These are phyloP conservation scores for Drosophila falleni DNA, from an alignment of 2,888 invertebrate genomes.

Conservation along the genomic window DNA sequence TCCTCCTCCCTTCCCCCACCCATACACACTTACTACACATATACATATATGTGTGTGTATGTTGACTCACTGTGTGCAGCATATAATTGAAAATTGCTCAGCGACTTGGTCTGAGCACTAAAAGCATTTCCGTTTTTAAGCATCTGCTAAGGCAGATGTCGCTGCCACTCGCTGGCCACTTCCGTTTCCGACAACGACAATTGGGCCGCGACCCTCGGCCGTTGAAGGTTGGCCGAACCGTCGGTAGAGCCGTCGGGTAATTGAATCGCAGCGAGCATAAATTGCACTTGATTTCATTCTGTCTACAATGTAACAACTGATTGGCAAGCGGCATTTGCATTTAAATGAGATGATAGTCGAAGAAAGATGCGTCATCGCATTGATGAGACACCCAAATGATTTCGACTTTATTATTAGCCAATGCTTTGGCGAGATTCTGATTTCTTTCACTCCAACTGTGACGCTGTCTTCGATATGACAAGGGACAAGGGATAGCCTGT, in stretches of 20 bases:
- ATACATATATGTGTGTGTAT: constrained; percentile 1
- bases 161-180: constrained; percentile 38
- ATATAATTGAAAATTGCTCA: constrained; percentile 48
- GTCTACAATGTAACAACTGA: constrained; percentile 49
- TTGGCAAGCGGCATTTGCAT: constrained; percentile 66
- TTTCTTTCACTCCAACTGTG: neutral
- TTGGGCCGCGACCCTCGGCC: neutral
- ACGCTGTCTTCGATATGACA: constrained; percentile 14
- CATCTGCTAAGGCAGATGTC: constrained; percentile 31
- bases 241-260: constrained; percentile 34
- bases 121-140: constrained; percentile 50
- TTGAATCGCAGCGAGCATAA: constrained; percentile 62
- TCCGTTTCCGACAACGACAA: constrained; percentile 51
- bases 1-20: too few relatives aligned
- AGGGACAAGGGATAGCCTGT: constrained; percentile 25
- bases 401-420: constrained; percentile 49
- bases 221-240: neutral
- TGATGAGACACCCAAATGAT: constrained; percentile 32
- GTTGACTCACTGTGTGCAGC: constrained; percentile 30
- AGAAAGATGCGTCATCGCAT: constrained; percentile 2
- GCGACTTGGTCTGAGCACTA: constrained; percentile 29
- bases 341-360: constrained; percentile 50
- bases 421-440: constrained; percentile 15
- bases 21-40: neutral
- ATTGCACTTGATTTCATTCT: constrained; percentile 66